Percentiles rank a stretch among this genome's conserved stretches.
Conservation (phyloP, 2,797 vertebrate species). For the Cottoperca gobio region DNA sequence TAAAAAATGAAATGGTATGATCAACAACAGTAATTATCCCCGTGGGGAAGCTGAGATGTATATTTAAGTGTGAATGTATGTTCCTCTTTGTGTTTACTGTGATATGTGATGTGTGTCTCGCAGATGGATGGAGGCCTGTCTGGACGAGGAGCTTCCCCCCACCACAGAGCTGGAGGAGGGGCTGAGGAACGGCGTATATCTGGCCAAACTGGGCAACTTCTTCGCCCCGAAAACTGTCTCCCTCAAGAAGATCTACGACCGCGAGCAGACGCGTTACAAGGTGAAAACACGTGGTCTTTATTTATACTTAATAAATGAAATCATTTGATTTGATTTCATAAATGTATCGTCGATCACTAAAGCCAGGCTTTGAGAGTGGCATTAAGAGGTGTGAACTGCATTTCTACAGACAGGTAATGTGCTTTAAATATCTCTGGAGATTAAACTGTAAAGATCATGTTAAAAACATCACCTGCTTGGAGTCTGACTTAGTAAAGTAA, state of each 20-base stretch:
- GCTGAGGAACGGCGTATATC: constrained; percentile 95
- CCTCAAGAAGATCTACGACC: constrained; percentile 97
- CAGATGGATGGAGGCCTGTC: constrained; percentile 99
- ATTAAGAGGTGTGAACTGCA: not conserved
- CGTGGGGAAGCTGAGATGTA: not conserved
- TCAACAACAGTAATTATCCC: not conserved
- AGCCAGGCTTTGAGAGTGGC: not conserved
- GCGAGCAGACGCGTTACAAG: constrained; percentile 97
- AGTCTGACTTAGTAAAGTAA: not conserved
- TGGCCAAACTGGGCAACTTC: constrained; percentile 98
- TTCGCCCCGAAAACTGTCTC: constrained; percentile 96
- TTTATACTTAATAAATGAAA: not conserved
- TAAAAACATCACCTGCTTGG: not conserved
- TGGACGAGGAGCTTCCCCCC: constrained; percentile 94
- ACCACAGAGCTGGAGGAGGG: constrained; percentile 98
- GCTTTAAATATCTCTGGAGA: not conserved
- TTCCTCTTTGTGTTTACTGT: not conserved
- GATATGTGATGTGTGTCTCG: not conserved
- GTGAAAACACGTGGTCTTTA: constrained; percentile 70
- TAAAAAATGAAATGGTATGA: not conserved
- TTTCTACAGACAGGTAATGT: not conserved
- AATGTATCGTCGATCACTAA: not conserved
- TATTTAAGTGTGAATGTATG: not conserved
- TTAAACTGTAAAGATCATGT: not conserved
- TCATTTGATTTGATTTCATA: too few relatives aligned